Evolutionary conservation across 2,888 invertebrate genomes (phyloP).

Genomic region (Omphaloscelis lunosa): DNA sequence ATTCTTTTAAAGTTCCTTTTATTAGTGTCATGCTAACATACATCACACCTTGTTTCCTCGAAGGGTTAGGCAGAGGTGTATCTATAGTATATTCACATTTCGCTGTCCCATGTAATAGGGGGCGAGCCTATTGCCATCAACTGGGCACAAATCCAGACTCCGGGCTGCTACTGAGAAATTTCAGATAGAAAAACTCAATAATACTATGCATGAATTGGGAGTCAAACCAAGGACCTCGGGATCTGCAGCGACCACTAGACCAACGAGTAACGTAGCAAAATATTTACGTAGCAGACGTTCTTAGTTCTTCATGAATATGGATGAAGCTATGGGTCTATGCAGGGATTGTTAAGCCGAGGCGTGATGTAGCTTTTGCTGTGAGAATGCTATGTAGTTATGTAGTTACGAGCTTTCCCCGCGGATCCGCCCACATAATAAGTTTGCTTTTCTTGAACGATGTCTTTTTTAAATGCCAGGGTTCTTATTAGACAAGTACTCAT

Average conservation of each 20-base stretch:
- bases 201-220: neutral
- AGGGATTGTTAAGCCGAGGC: slow-evolving; percentile 23
- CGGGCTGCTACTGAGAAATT: too few species aligned
- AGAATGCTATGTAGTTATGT: slow-evolving; percentile 17
- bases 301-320: slow-evolving; percentile 45
- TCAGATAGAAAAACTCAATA: too few species aligned
- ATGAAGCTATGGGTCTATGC: slow-evolving; percentile 18
- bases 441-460: slow-evolving; percentile 10
- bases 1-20: neutral
- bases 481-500: neutral
- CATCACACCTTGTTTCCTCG: neutral
- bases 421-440: neutral
- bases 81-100: neutral
- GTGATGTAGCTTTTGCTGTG: slow-evolving; percentile 3
- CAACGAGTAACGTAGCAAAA: slow-evolving; percentile 11
- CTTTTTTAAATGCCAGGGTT: neutral
- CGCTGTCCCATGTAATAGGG: neutral
- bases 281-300: slow-evolving; percentile 11
- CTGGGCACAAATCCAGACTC: neutral
- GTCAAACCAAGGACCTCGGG: neutral
- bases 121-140: neutral
- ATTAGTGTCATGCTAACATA: neutral
- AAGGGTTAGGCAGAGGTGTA: neutral
- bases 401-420: neutral
- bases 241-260: neutral